Conservation (phyloP, 2,888 invertebrate genomes). For the Nymphalis c-album region DNA sequence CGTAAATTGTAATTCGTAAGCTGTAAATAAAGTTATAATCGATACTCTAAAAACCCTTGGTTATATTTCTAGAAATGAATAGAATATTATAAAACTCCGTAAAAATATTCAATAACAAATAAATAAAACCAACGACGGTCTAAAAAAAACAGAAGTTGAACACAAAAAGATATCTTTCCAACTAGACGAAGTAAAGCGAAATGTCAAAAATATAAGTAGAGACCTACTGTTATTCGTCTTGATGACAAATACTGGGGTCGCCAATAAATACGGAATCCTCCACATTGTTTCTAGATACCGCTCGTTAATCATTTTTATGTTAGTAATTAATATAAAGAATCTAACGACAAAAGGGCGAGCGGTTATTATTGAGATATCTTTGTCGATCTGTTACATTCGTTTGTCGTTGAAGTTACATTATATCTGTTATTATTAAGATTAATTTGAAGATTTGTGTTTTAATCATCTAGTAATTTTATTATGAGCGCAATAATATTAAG, state of each 20-base stretch:
- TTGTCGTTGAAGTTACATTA: conserved; percentile 15
- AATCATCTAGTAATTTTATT: too few species aligned
- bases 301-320: conserved; percentile 79
- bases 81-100: too few species aligned
- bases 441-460: neutral
- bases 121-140: neutral
- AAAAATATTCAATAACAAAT: neutral
- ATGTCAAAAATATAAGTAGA: conserved; percentile 46
- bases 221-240: conserved; percentile 65
- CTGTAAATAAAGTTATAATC: too few species aligned
- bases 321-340: conserved; percentile 78
- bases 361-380: conserved; percentile 38
- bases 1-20: too few species aligned
- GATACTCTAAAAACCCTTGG: too few species aligned
- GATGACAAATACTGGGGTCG: conserved; percentile 69
- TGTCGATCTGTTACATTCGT: conserved; percentile 28
- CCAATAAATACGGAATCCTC: conserved; percentile 72
- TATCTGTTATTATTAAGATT: conserved; percentile 4
- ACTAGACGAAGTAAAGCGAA: conserved; percentile 11
- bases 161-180: conserved; percentile 1
- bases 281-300: conserved; percentile 74
- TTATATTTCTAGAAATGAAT: too few species aligned
- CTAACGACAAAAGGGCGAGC: conserved; percentile 55
- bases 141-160: neutral
- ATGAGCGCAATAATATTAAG: too few species aligned